phyloP scores from a whole-genome alignment of 2,113 vertebrate species.

The Psittacula cyanocephala region DNA sequence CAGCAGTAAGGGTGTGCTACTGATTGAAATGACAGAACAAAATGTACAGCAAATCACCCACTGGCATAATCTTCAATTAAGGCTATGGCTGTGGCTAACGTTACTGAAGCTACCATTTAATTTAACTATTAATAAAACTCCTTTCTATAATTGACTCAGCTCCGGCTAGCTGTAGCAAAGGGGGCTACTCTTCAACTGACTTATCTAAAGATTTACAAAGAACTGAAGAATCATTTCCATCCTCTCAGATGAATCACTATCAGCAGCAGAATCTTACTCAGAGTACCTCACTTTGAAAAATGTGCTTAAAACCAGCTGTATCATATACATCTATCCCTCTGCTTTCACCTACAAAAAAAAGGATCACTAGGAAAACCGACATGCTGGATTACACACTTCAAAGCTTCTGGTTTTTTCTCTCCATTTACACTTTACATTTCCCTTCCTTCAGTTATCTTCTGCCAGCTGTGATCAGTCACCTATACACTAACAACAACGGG shows the following conservation, averaged over 20 bases:
- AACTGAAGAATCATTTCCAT: background rate
- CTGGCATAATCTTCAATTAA: background rate
- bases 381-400: background rate
- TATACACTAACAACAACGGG: background rate
- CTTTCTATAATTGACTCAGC: background rate
- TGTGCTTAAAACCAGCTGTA: background rate
- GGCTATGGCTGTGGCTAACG: fast-evolving
- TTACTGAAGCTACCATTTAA: background rate
- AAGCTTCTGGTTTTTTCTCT: background rate
- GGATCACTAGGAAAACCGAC: background rate
- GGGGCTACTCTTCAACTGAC: background rate
- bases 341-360: background rate
- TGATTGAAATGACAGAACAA: background rate
- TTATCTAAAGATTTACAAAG: background rate
- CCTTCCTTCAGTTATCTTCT: background rate
- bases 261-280: background rate
- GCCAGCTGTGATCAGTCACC: background rate
- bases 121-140: constrained; percentile 31
- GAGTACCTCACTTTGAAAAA: background rate
- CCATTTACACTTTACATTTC: background rate
- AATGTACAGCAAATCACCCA: background rate
- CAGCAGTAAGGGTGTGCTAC: background rate
- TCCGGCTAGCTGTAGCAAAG: background rate
- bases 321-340: background rate
- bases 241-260: background rate